Percentiles rank a stretch among this genome's conserved stretches.
phyloP scores from a whole-genome alignment of 53 echinoderm and acorn worm genomes.

The Mesocentrotus franciscanus region DNA sequence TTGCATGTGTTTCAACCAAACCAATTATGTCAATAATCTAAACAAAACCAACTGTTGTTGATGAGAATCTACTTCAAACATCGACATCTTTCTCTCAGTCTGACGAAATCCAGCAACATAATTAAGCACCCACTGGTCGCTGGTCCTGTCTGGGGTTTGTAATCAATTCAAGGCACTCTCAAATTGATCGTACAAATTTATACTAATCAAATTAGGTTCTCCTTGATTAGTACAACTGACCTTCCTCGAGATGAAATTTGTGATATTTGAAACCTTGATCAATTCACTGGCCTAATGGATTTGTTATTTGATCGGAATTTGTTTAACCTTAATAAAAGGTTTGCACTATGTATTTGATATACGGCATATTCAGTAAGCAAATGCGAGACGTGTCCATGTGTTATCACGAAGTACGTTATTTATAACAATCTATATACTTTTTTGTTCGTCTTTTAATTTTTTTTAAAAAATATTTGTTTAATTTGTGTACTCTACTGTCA shows the following conservation, averaged over 20 bases:
- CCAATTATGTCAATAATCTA: background rate
- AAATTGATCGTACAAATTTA: constrained; percentile 47
- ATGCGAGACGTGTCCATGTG: background rate
- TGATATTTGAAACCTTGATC: constrained; percentile 26
- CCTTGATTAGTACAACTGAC: constrained; percentile 30
- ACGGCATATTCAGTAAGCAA: background rate
- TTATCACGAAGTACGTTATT: background rate
- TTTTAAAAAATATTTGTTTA: too few relatives aligned
- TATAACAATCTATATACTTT: background rate
- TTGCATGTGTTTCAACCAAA: background rate
- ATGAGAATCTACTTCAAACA: background rate
- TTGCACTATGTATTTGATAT: background rate
- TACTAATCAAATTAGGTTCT: background rate
- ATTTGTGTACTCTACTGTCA: too few relatives aligned
- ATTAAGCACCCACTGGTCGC: background rate
- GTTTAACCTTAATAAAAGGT: too few relatives aligned
- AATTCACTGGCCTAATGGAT: constrained; percentile 9
- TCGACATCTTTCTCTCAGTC: background rate
- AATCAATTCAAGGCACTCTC: constrained; percentile 37
- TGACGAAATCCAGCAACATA: background rate
- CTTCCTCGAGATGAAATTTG: background rate
- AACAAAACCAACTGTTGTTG: background rate
- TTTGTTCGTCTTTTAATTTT: too few relatives aligned
- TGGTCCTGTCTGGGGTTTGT: background rate
- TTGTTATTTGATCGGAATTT: background rate